Evolutionary conservation across 30 jellyfish, hydroid and myxozoan genomes (phyloP).

Genomic region (Catostylus mosaicus): DNA sequence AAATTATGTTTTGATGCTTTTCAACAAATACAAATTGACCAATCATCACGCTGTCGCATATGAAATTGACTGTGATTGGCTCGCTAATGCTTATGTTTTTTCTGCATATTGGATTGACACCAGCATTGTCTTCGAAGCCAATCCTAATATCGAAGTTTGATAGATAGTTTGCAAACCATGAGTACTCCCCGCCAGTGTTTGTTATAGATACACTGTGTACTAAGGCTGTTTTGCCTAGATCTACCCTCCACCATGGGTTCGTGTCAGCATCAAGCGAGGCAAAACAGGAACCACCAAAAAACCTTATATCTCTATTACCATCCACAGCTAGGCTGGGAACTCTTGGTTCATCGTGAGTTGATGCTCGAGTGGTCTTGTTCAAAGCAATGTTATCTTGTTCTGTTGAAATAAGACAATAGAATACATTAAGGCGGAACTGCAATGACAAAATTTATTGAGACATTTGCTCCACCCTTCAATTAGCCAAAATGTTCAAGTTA

Average conservation of each 20-base stretch:
- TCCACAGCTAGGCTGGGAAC: conserved; percentile 7
- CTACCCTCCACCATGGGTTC: conserved; percentile 32
- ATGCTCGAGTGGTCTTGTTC: not conserved
- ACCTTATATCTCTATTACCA: not conserved
- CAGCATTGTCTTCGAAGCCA: not conserved
- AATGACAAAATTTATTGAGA: too few relatives aligned
- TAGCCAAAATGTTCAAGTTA: too few relatives aligned
- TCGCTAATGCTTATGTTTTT: conserved; percentile 1
- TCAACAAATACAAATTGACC: conserved; percentile 10
- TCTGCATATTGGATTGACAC: not conserved
- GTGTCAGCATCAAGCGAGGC: not conserved
- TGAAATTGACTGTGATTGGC: conserved; percentile 14
- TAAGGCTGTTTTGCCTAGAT: conserved; percentile 1
- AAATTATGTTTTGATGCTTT: not conserved
- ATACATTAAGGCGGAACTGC: too few relatives aligned
- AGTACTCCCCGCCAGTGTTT: conserved; percentile 6
- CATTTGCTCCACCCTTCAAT: too few relatives aligned
- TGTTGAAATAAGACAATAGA: not conserved
- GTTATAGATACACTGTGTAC: conserved; percentile 21
- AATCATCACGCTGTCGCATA: conserved; percentile 7
- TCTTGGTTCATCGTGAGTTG: not conserved
- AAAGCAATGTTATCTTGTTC: conserved; percentile 10
- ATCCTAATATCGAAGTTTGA: conserved; percentile 10
- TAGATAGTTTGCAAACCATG: not conserved
- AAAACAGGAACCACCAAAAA: not conserved